A percentile compares a stretch with the other conserved stretches of the same genome.
Evolutionary conservation across 2,797 vertebrate genomes (phyloP).

Genomic region (Phyllotis vaccarum): DNA sequence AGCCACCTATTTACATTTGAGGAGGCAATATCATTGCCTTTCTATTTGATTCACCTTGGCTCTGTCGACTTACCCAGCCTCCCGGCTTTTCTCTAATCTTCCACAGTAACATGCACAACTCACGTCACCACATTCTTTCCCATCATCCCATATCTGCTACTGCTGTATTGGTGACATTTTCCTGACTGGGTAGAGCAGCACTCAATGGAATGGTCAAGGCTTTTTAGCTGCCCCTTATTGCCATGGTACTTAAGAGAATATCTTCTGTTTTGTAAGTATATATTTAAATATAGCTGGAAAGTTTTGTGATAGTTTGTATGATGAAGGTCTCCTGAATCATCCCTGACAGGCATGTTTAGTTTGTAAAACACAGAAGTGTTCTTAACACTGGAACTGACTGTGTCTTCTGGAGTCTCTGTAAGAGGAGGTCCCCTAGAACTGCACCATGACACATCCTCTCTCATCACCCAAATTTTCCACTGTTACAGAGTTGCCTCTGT

Average conservation of each 20-base stretch:
- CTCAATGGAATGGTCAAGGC: neutral
- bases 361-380: neutral
- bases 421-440: neutral
- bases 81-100: neutral
- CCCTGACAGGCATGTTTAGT: neutral
- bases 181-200: neutral
- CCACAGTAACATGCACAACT: neutral
- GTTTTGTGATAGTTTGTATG: neutral
- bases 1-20: neutral
- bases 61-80: neutral
- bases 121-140: neutral
- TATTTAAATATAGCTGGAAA: slow-evolving; percentile 20
- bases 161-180: neutral
- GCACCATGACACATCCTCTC: neutral
- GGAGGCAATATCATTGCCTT: neutral
- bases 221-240: neutral
- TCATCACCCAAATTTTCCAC: neutral
- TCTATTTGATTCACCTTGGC: neutral
- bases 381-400: neutral
- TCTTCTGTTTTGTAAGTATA: neutral
- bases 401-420: neutral
- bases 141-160: neutral
- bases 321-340: slow-evolving; percentile 8
- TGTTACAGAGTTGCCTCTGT: neutral
- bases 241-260: neutral